Evolutionary conservation across 2,797 vertebrate species (phyloP).

Genomic region (Amblyopsis hoosieri): DNA sequence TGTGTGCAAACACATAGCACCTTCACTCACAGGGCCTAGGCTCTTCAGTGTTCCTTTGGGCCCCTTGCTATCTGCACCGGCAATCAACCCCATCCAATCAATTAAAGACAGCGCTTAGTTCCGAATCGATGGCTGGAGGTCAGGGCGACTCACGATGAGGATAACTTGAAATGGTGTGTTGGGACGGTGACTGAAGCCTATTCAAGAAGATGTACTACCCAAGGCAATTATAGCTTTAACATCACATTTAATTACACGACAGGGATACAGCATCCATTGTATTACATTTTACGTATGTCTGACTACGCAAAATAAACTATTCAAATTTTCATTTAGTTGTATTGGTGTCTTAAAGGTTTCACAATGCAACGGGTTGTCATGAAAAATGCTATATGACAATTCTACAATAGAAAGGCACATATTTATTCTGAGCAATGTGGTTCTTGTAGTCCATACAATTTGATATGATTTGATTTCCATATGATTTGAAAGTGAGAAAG

Average conservation of each 20-base stretch:
- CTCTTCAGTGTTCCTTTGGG: conserved; percentile 52
- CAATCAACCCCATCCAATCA: conserved; percentile 74
- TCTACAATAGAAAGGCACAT: no score
- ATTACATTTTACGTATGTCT: no score
- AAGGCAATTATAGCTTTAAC: conserved; percentile 13
- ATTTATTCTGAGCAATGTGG: no score
- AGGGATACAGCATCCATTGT: no score
- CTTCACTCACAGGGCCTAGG: conserved; percentile 7
- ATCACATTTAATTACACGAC: no score
- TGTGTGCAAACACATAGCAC: background rate
- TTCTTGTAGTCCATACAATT: no score
- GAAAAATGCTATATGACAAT: no score
- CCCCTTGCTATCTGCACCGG: conserved; percentile 61
- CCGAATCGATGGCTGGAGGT: conserved; percentile 65
- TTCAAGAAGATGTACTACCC: conserved; percentile 31
- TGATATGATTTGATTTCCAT: background rate
- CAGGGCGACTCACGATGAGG: conserved; percentile 49
- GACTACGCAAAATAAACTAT: no score
- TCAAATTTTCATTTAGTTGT: no score
- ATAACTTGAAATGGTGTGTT: conserved; percentile 17
- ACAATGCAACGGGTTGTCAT: no score
- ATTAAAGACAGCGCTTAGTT: conserved; percentile 77
- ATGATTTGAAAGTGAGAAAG: background rate
- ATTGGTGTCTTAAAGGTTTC: no score
- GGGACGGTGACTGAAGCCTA: background rate